These are phyloP conservation scores for Drosophila bocqueti DNA, from an alignment of 1,140 invertebrate species.

Conservation along the genomic window DNA sequence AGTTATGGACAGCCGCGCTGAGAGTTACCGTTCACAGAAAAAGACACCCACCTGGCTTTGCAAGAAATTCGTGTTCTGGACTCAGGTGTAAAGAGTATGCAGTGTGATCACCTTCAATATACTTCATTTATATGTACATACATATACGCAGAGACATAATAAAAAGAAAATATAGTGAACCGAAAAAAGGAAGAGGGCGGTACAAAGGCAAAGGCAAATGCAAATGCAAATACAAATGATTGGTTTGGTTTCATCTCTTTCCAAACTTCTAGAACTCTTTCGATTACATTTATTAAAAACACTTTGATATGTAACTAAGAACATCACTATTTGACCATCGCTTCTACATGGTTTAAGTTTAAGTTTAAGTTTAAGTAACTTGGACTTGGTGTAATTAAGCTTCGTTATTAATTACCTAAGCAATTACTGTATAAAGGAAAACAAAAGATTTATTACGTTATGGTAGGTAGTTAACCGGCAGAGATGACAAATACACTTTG, in stretches of 20 bases:
- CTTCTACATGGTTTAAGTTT: constrained; percentile 19
- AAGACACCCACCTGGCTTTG: constrained; percentile 50
- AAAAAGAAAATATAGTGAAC: constrained; percentile 47
- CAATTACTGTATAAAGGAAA: constrained; percentile 41
- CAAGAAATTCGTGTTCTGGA: constrained; percentile 49
- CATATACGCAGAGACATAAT: constrained; percentile 45
- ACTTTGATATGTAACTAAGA: constrained; percentile 25
- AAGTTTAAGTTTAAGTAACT: constrained; percentile 9
- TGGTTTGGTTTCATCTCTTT: constrained; percentile 17
- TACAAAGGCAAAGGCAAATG: constrained; percentile 10
- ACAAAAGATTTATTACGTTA: constrained; percentile 44
- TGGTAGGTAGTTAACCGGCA: constrained; percentile 37
- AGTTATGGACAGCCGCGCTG: constrained; percentile 26
- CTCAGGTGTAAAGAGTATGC: constrained; percentile 57
- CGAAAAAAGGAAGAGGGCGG: constrained; percentile 25
- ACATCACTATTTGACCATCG: constrained; percentile 42
- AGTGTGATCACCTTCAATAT: constrained; percentile 62
- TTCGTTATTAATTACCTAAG: constrained; percentile 43
- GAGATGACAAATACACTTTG: constrained; percentile 49
- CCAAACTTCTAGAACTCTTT: constrained; percentile 28
- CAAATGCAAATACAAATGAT: constrained; percentile 16
- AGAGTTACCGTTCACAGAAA: constrained; percentile 15
- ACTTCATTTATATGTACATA: constrained; percentile 43
- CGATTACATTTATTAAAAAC: constrained; percentile 21
- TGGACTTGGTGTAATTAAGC: constrained; percentile 41